Percentiles rank a stretch among this genome's conserved stretches.
Evolutionary conservation across 2,888 invertebrate species (phyloP).

Genomic region (Polymixis lichenea): DNA sequence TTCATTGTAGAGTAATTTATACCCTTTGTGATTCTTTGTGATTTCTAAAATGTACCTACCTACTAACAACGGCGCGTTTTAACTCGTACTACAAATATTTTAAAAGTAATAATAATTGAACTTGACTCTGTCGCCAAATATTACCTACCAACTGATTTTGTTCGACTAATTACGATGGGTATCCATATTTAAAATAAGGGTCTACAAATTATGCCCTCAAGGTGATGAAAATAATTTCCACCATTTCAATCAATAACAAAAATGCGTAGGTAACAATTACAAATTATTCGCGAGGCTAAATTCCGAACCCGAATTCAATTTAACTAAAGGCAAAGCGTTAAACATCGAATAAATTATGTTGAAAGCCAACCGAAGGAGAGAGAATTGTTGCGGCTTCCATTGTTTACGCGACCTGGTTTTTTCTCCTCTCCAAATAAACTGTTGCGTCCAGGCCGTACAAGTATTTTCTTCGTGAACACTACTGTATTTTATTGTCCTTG

Average conservation of each 20-base stretch:
- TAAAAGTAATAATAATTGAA: neutral
- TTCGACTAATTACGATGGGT: neutral
- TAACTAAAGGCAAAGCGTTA: slow-evolving; percentile 59
- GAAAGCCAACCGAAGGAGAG: slow-evolving; percentile 53
- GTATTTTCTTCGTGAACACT: slow-evolving; percentile 60
- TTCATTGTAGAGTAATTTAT: slow-evolving; percentile 31
- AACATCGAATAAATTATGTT: slow-evolving; percentile 62
- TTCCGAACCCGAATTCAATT: slow-evolving; percentile 53
- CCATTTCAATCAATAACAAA: slow-evolving; percentile 29
- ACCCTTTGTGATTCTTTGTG: slow-evolving; percentile 15
- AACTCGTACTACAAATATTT: neutral
- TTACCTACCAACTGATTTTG: neutral
- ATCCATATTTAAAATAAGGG: neutral
- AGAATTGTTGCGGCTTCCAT: slow-evolving; percentile 56
- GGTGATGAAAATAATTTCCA: neutral
- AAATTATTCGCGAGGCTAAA: slow-evolving; percentile 29
- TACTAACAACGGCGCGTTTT: neutral
- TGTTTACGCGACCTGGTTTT: slow-evolving; percentile 67
- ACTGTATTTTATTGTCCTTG: slow-evolving; percentile 65
- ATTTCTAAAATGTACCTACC: neutral
- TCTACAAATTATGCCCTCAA: neutral
- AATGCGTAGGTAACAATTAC: slow-evolving; percentile 33
- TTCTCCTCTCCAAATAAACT: slow-evolving; percentile 63
- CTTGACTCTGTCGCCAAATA: too few relatives aligned
- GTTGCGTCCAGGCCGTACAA: slow-evolving; percentile 65